Evolutionary conservation across 2,113 vertebrate genomes (phyloP).

Genomic region (Saccopteryx leptura): DNA sequence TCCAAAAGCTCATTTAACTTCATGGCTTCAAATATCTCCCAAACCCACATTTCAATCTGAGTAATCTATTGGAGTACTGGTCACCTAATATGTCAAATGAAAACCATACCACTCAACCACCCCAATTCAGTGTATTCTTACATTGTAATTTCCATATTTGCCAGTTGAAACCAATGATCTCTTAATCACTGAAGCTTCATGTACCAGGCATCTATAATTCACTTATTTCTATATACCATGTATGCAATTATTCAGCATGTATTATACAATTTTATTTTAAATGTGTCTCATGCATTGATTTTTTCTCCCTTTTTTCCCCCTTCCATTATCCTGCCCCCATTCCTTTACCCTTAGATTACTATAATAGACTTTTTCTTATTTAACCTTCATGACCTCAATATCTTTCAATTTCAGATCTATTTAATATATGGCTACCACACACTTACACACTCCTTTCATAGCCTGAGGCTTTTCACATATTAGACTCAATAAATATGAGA

Average conservation of each 20-base stretch:
- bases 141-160: neutral
- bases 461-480: neutral
- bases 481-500: conserved; percentile 16
- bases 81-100: neutral
- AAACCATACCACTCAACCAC: neutral
- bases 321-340: neutral
- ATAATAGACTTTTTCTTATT: neutral
- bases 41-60: neutral
- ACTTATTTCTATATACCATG: neutral
- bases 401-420: neutral
- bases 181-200: neutral
- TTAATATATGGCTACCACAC: neutral
- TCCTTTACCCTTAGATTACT: neutral
- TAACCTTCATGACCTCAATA: neutral
- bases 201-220: neutral
- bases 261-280: neutral
- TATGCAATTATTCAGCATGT: neutral
- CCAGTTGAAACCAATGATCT: neutral
- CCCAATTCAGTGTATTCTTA: neutral
- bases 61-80: neutral
- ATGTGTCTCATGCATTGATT: neutral
- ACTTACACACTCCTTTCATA: neutral
- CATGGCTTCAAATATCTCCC: neutral
- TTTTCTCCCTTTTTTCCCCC: neutral
- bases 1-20: neutral